Base-by-base conservation (phyloP, 23 tunicate genomes). In the Aplidium turbinatum region DNA sequence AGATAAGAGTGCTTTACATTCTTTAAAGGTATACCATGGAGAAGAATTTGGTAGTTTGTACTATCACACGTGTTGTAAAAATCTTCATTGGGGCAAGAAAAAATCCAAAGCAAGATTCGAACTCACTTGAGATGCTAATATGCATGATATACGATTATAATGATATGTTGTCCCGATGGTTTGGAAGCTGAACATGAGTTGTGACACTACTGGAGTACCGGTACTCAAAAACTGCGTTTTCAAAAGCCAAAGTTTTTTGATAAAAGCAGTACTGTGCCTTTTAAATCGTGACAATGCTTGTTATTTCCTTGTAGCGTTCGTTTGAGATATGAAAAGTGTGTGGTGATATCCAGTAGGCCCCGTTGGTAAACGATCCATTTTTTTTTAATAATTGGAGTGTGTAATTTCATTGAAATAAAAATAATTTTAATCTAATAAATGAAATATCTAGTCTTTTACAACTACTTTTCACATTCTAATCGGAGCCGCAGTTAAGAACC, bases 11-110 rank as follows among this genome's bases (percentile, higher is more conserved):
- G n/a, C n/a, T n/a, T n/a, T n/a, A n/a, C n/a, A n/a, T n/a, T n/a
- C n/a, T n/a, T n/a, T n/a, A n/a, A n/a, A n/a, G n/a, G n/a, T n/a
- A n/a, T n/a, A n/a, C n/a, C n/a, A n/a, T n/a, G n/a, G n/a, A n/a
- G n/a, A n/a, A n/a, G n/a, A n/a, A n/a, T n/a, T n/a, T 16, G 72
- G 67, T 13, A 11, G 64, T 67, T 20, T 72, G 18, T 13, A 72
- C 68, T 72, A 38, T 9, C 11, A 51, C 26, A 52, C 67, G 77
- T 24, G 31, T 51, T 56, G 77, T 5, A 72, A 51, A 72, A 23
- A 51, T 51, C 38, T 72, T 72, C 72, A 72, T 72, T 50, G 31
- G 2, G 72, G 77, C 67, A 36, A 53, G 51, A 21, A 56, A 72
- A 67, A 52, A 67, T 20, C 27, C 46, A 42, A 42, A 16, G 50